Evolutionary conservation across 30 jellyfish, hydroid and myxozoan genomes (phyloP), one percentile per base, ranked within the genome.

Genomic region (Morbakka virulenta): DNA sequence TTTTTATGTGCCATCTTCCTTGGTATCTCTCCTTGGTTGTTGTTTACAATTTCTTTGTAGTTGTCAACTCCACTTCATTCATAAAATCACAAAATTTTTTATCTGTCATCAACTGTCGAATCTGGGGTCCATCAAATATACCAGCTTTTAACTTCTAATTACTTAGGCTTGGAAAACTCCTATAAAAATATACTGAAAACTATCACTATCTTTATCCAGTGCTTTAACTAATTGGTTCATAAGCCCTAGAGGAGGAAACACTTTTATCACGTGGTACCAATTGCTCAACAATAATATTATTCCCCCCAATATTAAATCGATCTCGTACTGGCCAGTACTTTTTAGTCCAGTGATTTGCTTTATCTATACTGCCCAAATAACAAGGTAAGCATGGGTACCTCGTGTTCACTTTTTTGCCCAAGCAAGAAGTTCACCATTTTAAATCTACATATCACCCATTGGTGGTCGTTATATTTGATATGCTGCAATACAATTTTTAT

Each of bases 1-100:
- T 21, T 35, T 25, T 64, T 35, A 64, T 64, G 49, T 64, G 4
- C 76, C 76, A 64, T 25, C 76, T 9, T 21, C 76, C 63, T 20
- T 2, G 76, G 76, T 21, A 64, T 35, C 32, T 3, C 33, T 32
- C 49, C 49, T 64, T 47, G 22, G 28, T 64, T 35, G 57, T 41
- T 41, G 57, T 41, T 41, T 41, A 41, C 57, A 41, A 41, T 41
- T 41, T 41, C 57, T 41, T 41, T 41, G 57, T 41, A 41, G 57
- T 41, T 41, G 57, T 41, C 57, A 41, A 41, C 57, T 41, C 57
- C 57, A 41, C 57, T 41, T 41, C 57, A 41, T 41, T 41, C 57
- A 17, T 41, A 41, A 17, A 41, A 17, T 41, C 57, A 41, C 57
- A 41, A 41, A 41, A 41, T 41, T 17, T 41, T 41, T 41, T 9